These are phyloP conservation scores for Nemotelus nigrinus DNA, from an alignment of 2,888 invertebrate species.

Conservation along the genomic window DNA sequence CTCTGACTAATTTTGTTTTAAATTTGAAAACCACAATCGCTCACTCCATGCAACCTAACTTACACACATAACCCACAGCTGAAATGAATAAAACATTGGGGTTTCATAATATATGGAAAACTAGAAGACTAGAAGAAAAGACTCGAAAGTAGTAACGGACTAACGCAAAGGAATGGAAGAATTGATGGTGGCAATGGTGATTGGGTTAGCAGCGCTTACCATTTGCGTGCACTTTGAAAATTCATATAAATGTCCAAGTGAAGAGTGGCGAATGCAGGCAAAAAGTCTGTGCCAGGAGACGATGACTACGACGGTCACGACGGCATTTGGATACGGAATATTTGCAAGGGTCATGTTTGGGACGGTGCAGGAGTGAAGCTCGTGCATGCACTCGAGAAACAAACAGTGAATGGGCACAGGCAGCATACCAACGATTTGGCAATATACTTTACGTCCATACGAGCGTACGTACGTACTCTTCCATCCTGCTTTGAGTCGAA, in stretches of 20 bases:
- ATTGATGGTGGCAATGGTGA: not conserved
- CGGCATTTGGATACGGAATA: slow-evolving; percentile 3
- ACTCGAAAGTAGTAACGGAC: not conserved
- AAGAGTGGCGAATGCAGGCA: slow-evolving; percentile 46
- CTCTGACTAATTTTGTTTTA: slow-evolving; percentile 26
- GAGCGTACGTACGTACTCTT: not conserved
- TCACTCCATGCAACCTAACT: not conserved
- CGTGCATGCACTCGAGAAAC: slow-evolving; percentile 13
- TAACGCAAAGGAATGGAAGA: slow-evolving; percentile 15
- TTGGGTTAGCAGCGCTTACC: slow-evolving; percentile 17
- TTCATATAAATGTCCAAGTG: slow-evolving; percentile 51
- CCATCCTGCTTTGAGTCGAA: not conserved
- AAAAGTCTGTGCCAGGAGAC: slow-evolving; percentile 21
- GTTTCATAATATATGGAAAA: slow-evolving; percentile 34
- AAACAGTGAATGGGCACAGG: not conserved
- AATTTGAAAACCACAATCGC: slow-evolving; percentile 26
- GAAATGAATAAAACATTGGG: slow-evolving; percentile 42
- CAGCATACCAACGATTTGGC: slow-evolving; percentile 30
- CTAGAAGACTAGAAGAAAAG: slow-evolving; percentile 1
- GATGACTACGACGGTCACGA: not conserved
- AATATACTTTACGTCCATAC: not conserved
- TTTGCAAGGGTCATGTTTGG: slow-evolving; percentile 37
- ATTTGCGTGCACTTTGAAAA: slow-evolving; percentile 49
- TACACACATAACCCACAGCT: not conserved
- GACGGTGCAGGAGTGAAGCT: slow-evolving; percentile 2